Evolutionary conservation across 2,888 invertebrate genomes (phyloP), one percentile per base, ranked within the genome.

Genomic region (Scaptomyza reducta): DNA sequence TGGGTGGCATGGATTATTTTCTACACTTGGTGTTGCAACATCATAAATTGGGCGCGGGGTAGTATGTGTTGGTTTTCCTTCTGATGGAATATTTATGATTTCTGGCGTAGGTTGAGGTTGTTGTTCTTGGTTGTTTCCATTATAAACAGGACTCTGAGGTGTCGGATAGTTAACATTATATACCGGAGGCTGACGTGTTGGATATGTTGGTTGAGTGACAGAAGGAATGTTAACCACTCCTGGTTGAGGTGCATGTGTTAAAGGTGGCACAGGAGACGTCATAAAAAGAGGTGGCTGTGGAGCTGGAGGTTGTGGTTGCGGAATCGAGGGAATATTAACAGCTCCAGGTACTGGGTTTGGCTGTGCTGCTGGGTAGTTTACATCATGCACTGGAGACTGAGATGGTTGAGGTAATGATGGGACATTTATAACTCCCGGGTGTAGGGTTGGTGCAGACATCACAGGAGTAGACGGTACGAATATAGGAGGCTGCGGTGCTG

Each of bases 1-100:
- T 54, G 94, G 94, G 54, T 92, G 90, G 71, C 94, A 95, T 3
- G 94, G 94, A 57, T 92, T 88, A 0, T 44, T 50, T 14, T 79
- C 65, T 6, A 49, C 33, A 25, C 18, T 42, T 1, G 77, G 79
- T 40, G 35, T 47, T 3, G 63, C 58, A 50, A 85, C 65, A 13
- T 79, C 69, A 35, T 72, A 69, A 2, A 49, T 40, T 1, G 87
- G 79, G 5, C 56, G 60, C 0, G 33, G 54, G 9, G 59, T 14
- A 31, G 38, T 51, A 6, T 47, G 16, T 22, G 58, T 5, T 27
- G 77, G 67, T 6, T 68, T 66, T 11, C 46, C 10, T 6, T n/a
- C 45, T 0, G 69, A 53, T 3, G 78, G 81, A 50, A 81, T 70
- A n/a, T 79, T 74, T 1, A 83, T 33, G 0, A 79, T 42, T 35